Base-by-base conservation (phyloP, 37 sponge, comb jelly and placozoan genomes). In the Crambe crambe region DNA sequence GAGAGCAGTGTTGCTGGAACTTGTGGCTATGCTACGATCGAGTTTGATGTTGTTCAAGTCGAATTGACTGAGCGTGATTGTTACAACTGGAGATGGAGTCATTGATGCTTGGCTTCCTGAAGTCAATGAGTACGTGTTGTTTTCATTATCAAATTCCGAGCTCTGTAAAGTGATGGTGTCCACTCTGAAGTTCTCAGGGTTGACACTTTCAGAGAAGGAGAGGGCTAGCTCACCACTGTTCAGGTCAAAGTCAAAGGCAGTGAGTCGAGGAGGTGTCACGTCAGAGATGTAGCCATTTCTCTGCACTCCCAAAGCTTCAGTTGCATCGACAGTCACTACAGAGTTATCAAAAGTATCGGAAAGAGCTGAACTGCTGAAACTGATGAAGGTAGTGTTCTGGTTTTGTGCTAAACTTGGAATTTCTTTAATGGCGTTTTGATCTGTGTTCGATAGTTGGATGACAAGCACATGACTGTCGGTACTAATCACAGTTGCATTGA, bases 161-260 rank as follows among this genome's bases (percentile, higher is more conserved):
- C 58, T 74, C 23, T 78, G 83, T 27, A 86, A 8, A 9, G 68
- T 79, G 1, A 89, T 40, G n/a, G 74, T 51, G 34, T 37, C 68
- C 0, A 83, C 56, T 40, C 40, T 42, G 26, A 89, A 44, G 47
- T 83, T 81, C 23, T 68, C 68, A 58, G 77, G 74, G 69, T 82
- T 74, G 10, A 95, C 89, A 37, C 84, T 80, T 68, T 96, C 97
- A 83, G 88, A 85, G 72, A 96, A 96, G 58, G 74, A 72, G 6
- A 96, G 82, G 22, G 58, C 72, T 3, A 96, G 63, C 23, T 75
- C 72, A 21, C 89, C 91, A 34, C 17, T 43, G 83, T 96, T 60
- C 81, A 96, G 57, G 60, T 96, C 88, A 25, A 96, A 76, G 10
- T 84, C 82, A 77, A 93, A 96, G 3, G 81, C 31, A 22, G 68